Conservation (phyloP, 2,888 invertebrate species). For the Ophonus ardosiacus region DNA sequence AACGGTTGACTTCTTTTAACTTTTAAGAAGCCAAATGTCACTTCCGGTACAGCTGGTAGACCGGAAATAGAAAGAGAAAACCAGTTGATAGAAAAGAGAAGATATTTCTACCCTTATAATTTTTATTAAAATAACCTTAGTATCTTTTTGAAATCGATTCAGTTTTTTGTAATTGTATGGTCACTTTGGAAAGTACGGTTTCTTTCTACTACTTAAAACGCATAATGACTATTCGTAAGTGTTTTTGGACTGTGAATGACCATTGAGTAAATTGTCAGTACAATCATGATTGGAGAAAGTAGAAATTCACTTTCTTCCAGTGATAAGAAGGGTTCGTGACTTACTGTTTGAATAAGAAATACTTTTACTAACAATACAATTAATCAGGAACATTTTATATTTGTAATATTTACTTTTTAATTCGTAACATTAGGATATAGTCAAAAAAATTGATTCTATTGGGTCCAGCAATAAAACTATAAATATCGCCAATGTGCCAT, state of each 20-base stretch:
- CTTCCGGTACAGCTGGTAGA: not conserved
- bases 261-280: not conserved
- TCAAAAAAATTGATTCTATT: too few relatives aligned
- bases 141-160: not conserved
- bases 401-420: too few relatives aligned
- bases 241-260: not conserved
- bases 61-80: not conserved
- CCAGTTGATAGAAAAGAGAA: not conserved
- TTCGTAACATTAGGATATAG: too few relatives aligned
- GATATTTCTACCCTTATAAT: not conserved
- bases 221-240: not conserved
- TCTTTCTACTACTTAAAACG: not conserved
- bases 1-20: not conserved
- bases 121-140: not conserved
- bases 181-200: not conserved
- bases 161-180: not conserved
- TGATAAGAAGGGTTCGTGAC: not conserved
- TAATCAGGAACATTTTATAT: too few relatives aligned
- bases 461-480: too few relatives aligned
- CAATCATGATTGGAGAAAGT: not conserved
- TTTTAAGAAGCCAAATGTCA: not conserved
- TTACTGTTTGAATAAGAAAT: not conserved
- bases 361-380: not conserved
- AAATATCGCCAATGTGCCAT: too few relatives aligned
- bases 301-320: not conserved